phyloP scores from a whole-genome alignment of 1,140 invertebrate species.

The Cydia strobilella region DNA sequence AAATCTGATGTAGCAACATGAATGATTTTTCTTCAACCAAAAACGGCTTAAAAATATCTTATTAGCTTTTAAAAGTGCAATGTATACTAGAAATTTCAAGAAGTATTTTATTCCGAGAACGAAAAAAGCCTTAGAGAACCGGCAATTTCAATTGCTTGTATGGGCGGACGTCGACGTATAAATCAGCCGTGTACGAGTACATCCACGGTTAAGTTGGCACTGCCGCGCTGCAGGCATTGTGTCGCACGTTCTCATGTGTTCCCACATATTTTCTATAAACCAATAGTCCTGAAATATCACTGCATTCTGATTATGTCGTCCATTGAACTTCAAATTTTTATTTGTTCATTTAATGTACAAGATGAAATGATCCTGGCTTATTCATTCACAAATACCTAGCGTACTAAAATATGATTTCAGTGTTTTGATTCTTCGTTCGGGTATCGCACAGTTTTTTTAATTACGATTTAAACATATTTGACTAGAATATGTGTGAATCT shows the following conservation, averaged over 20 bases:
- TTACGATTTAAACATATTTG: not conserved
- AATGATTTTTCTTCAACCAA: too few relatives aligned
- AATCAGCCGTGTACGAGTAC: conserved; percentile 52
- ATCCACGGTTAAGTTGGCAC: conserved; percentile 49
- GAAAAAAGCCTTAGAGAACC: conserved; percentile 33
- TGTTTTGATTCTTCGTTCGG: not conserved
- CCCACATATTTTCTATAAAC: not conserved
- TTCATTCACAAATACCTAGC: too few relatives aligned
- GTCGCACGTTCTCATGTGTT: conserved; percentile 19
- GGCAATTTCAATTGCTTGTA: conserved; percentile 42
- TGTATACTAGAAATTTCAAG: not conserved
- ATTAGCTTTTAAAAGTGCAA: not conserved
- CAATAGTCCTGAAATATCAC: not conserved
- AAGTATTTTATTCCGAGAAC: not conserved
- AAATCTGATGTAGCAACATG: too few relatives aligned
- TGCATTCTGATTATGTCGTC: not conserved
- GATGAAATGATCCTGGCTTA: too few relatives aligned
- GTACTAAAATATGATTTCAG: too few relatives aligned
- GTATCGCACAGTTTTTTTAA: not conserved
- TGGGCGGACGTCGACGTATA: conserved; percentile 59
- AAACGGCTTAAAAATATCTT: too few relatives aligned
- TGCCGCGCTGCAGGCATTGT: conserved; percentile 34
- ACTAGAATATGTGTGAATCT: conserved; percentile 31
- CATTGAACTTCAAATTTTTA: not conserved
- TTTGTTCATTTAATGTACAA: too few relatives aligned